phyloP scores from a whole-genome alignment of 2,113 vertebrate species.

The Otis tarda region DNA sequence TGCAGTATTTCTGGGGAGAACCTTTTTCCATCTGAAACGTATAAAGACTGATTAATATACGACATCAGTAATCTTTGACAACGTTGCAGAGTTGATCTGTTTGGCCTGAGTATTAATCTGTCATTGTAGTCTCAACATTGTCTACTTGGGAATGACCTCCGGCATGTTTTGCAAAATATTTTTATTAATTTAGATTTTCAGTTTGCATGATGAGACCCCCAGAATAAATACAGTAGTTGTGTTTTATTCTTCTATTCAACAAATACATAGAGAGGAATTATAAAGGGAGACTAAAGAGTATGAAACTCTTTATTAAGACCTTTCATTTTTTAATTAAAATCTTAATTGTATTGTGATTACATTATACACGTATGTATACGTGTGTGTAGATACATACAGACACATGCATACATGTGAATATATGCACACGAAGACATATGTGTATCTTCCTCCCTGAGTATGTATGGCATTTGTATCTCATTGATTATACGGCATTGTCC shows the following conservation, averaged over 20 bases:
- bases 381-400: background rate
- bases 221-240: background rate
- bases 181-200: slow-evolving; percentile 14
- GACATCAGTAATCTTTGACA: background rate
- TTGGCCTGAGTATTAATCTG: background rate
- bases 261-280: background rate
- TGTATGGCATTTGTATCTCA: background rate
- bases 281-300: background rate
- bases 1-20: background rate
- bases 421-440: background rate
- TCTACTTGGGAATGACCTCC: background rate
- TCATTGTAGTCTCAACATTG: background rate
- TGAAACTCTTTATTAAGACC: background rate
- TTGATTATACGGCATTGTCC: background rate
- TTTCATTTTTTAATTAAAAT: background rate
- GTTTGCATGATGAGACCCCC: background rate
- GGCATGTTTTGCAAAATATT: background rate
- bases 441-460: background rate
- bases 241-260: background rate
- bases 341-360: background rate
- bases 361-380: background rate
- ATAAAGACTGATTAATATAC: background rate
- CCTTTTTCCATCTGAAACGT: background rate
- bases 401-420: background rate
- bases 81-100: background rate